phyloP scores from a whole-genome alignment of 30 jellyfish, hydroid and myxozoan genomes.

The Clytia hemisphaerica region DNA sequence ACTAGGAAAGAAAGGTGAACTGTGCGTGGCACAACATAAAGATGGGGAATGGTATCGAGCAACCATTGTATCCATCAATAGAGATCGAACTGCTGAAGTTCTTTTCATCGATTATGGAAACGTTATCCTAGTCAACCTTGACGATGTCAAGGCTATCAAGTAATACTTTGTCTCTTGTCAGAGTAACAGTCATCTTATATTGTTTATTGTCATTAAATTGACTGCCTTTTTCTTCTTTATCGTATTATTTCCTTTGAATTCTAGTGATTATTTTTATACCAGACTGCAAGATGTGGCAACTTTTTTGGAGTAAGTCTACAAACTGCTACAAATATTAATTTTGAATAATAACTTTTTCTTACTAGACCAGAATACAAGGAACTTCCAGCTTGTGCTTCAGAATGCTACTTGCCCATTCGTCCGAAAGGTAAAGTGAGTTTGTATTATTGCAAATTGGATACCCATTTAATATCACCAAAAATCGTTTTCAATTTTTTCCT shows the following conservation, averaged over 20 bases:
- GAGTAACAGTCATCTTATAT: too few species aligned
- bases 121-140: conserved; percentile 36
- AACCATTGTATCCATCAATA: conserved; percentile 33
- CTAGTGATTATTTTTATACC: background rate
- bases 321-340: background rate
- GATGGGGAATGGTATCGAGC: conserved; percentile 82
- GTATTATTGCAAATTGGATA: background rate
- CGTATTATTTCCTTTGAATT: background rate
- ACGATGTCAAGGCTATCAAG: conserved; percentile 13
- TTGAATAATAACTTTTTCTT: background rate
- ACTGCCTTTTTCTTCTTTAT: too few species aligned
- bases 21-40: conserved; percentile 65
- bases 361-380: conserved; percentile 45
- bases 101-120: conserved; percentile 86
- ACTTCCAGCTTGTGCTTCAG: conserved; percentile 73
- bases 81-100: conserved; percentile 31
- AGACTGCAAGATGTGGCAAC: background rate
- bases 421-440: conserved; percentile 49
- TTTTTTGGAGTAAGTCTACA: background rate
- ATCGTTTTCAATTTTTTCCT: background rate
- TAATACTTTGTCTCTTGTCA: background rate
- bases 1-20: conserved; percentile 53
- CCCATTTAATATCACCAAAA: background rate
- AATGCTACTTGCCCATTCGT: conserved; percentile 49
- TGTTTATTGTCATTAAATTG: too few species aligned